Evolutionary conservation across 1,140 invertebrate species (phyloP).

Genomic region (Charaxes varanes): DNA sequence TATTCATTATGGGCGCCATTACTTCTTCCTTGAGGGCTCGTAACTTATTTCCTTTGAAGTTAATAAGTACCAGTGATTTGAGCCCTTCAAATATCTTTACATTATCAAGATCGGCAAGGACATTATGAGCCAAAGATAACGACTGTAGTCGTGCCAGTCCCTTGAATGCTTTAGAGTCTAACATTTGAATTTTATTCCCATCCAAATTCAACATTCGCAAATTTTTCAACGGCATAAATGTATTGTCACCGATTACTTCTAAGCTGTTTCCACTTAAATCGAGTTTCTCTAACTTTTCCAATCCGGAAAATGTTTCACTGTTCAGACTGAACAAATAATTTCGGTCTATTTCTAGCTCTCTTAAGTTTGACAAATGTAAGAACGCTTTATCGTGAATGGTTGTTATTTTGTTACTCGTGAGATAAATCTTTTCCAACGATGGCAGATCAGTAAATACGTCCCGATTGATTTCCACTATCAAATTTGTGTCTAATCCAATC

Average conservation of each 20-base stretch:
- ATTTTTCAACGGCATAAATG: constrained; percentile 81
- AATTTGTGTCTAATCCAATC: constrained; percentile 81
- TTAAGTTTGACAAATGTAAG: constrained; percentile 76
- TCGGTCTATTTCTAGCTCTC: constrained; percentile 80
- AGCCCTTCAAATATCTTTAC: constrained; percentile 78
- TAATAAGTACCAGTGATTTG: constrained; percentile 73
- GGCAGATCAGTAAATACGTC: constrained; percentile 82
- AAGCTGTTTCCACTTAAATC: constrained; percentile 81
- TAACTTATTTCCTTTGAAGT: constrained; percentile 82
- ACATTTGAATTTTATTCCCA: constrained; percentile 78
- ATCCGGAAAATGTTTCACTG: constrained; percentile 80
- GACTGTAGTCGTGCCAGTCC: constrained; percentile 79
- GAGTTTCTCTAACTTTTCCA: constrained; percentile 78
- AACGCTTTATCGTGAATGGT: constrained; percentile 83
- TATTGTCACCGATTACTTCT: constrained; percentile 81
- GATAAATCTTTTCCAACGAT: constrained; percentile 76
- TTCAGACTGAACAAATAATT: constrained; percentile 82
- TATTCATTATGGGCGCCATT: constrained; percentile 82
- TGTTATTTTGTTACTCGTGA: constrained; percentile 83
- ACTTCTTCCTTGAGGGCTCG: constrained; percentile 80
- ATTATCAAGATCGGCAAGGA: constrained; percentile 77
- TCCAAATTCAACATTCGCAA: constrained; percentile 82
- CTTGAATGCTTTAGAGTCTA: constrained; percentile 81
- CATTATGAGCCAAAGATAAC: constrained; percentile 82
- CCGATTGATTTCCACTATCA: constrained; percentile 81